Evolutionary conservation across 92 coral and sea anemone genomes (phyloP).

Genomic region (Chrysogorgia sp.): DNA sequence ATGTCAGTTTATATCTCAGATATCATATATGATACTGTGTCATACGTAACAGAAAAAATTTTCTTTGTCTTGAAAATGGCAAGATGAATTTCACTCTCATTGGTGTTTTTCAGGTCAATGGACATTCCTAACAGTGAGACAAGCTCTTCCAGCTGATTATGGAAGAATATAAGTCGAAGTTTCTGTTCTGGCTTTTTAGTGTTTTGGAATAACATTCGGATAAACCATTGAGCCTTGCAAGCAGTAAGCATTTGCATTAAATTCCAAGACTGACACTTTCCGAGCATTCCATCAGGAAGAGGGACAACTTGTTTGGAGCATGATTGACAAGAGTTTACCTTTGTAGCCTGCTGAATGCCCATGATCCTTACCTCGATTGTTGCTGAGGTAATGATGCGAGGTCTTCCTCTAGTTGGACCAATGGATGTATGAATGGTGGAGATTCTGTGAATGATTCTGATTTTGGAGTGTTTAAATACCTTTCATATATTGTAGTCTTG

Average conservation of each 20-base stretch:
- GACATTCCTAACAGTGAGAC: conserved; percentile 9
- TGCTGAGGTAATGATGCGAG: background rate
- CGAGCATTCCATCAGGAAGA: conserved; percentile 13
- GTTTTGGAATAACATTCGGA: background rate
- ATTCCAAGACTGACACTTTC: conserved; percentile 15
- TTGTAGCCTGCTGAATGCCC: conserved; percentile 8
- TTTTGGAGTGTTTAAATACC: conserved; percentile 55
- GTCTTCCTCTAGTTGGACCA: conserved; percentile 47
- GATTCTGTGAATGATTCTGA: conserved; percentile 12
- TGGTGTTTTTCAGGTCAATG: conserved; percentile 1
- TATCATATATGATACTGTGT: conserved; percentile 1
- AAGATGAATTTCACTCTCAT: conserved; percentile 15
- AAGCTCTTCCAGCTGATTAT: conserved; percentile 9
- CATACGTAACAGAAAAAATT: conserved; percentile 15
- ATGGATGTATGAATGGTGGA: conserved; percentile 37
- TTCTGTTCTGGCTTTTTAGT: background rate
- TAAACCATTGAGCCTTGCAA: background rate
- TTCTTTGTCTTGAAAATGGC: conserved; percentile 9
- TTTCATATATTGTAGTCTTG: conserved; percentile 35
- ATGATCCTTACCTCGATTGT: conserved; percentile 13
- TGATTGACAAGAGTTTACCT: conserved; percentile 13
- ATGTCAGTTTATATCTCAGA: too few relatives aligned
- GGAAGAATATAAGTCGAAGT: background rate
- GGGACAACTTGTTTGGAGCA: conserved; percentile 16
- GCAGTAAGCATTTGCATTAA: background rate